phyloP scores from a whole-genome alignment of 2,888 invertebrate genomes.

The Lumbricus terrestris region DNA sequence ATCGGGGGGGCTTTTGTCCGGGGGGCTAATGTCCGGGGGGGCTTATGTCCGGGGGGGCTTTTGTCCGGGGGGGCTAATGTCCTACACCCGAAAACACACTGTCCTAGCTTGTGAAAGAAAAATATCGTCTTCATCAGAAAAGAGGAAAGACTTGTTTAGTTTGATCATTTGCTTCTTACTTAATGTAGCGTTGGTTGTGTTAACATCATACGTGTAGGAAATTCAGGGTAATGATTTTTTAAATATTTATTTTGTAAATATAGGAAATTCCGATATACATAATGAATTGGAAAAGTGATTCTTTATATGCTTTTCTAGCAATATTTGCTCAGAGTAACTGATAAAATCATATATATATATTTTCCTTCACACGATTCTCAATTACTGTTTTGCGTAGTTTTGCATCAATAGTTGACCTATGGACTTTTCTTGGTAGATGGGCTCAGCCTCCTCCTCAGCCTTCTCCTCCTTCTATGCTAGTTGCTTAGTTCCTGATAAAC shows the following conservation, averaged over 20 bases:
- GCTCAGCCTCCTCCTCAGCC: neutral
- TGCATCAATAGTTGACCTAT: neutral
- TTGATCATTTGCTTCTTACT: too few species aligned
- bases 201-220: too few species aligned
- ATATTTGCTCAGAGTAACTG: neutral
- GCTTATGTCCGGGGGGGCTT: too few species aligned
- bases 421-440: neutral
- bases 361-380: neutral
- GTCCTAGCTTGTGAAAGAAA: too few species aligned
- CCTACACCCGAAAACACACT: too few species aligned
- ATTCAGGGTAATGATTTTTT: neutral
- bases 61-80: too few species aligned
- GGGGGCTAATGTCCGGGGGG: too few species aligned
- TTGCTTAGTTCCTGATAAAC: neutral
- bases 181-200: too few species aligned
- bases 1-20: too few species aligned
- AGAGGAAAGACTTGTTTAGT: too few species aligned
- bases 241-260: neutral
- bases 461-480: neutral
- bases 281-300: neutral
- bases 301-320: neutral
- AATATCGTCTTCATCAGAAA: too few species aligned
- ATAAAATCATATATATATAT: neutral
- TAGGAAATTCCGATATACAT: neutral
- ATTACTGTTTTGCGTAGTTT: neutral